phyloP scores from a whole-genome alignment of 1,140 invertebrate genomes.

The Sycophaga agraensis region DNA sequence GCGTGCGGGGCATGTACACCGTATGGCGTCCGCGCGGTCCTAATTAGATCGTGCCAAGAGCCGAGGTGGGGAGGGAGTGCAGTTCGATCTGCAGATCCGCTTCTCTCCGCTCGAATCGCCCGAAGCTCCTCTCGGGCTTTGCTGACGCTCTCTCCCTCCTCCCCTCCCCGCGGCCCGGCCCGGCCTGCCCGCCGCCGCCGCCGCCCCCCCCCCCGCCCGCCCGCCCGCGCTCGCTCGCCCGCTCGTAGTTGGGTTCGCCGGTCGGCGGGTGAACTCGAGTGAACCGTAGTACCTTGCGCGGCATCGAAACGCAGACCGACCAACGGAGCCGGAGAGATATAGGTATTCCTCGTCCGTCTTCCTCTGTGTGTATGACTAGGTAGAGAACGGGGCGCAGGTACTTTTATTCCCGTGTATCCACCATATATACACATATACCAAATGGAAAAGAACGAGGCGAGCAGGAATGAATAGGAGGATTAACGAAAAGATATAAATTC shows the following conservation, averaged over 20 bases:
- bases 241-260: constrained; percentile 44
- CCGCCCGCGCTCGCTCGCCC: constrained; percentile 4
- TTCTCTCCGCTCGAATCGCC: constrained; percentile 1
- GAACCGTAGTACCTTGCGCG: constrained; percentile 37
- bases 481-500: constrained; percentile 11
- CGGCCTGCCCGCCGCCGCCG: constrained; percentile 33
- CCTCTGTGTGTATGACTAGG: too few relatives aligned
- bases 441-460: neutral
- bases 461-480: constrained; percentile 15
- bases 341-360: too few relatives aligned
- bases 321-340: constrained; percentile 16
- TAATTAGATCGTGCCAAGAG: constrained; percentile 22
- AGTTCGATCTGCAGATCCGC: constrained; percentile 17
- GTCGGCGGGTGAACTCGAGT: constrained; percentile 52
- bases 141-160: neutral
- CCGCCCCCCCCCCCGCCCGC: constrained; percentile 36
- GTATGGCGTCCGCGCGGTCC: neutral
- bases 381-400: too few relatives aligned
- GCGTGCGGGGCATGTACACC: neutral
- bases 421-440: neutral
- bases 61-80: neutral
- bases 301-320: constrained; percentile 28
- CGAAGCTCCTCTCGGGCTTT: constrained; percentile 8
- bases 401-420: too few relatives aligned
- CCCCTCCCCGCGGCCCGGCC: constrained; percentile 38